Conservation (phyloP, 1,140 invertebrate genomes). For the Drosophila azteca region DNA sequence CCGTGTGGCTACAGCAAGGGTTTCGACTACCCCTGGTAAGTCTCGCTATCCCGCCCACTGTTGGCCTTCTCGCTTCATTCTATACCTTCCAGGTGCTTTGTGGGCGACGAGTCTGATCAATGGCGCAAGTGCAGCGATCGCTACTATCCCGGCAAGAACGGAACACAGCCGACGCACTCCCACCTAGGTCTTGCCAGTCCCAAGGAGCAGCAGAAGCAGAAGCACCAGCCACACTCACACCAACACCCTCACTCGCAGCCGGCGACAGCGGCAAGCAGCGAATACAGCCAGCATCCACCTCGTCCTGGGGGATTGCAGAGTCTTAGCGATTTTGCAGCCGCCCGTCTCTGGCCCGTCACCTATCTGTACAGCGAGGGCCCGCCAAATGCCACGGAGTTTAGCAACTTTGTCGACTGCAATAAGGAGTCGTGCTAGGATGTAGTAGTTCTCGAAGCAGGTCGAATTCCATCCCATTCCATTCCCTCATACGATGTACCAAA, state of each 20-base stretch:
- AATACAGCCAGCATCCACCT: constrained; percentile 82
- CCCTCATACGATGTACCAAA: too few species aligned
- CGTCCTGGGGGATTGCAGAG: constrained; percentile 84
- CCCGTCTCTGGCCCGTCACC: constrained; percentile 87
- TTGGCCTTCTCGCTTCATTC: not conserved
- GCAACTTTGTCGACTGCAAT: constrained; percentile 83
- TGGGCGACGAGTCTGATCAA: constrained; percentile 89
- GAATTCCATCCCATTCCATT: too few species aligned
- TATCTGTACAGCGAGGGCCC: constrained; percentile 88
- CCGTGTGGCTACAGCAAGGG: constrained; percentile 92
- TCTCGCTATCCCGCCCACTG: too few species aligned
- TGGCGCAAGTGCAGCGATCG: constrained; percentile 93
- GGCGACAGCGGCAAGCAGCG: constrained; percentile 57
- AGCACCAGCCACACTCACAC: constrained; percentile 25
- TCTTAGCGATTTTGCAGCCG: constrained; percentile 80
- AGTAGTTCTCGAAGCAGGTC: constrained; percentile 11
- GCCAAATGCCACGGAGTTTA: constrained; percentile 84
- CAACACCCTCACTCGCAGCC: constrained; percentile 47
- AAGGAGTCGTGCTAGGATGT: constrained; percentile 78
- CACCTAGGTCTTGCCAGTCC: constrained; percentile 61
- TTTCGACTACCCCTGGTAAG: constrained; percentile 90
- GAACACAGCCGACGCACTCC: constrained; percentile 60
- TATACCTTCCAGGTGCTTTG: constrained; percentile 88
- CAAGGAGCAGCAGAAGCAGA: constrained; percentile 77
- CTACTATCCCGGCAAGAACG: constrained; percentile 87